phyloP scores from a whole-genome alignment of 2,797 vertebrate genomes.

The Dallia pectoralis region DNA sequence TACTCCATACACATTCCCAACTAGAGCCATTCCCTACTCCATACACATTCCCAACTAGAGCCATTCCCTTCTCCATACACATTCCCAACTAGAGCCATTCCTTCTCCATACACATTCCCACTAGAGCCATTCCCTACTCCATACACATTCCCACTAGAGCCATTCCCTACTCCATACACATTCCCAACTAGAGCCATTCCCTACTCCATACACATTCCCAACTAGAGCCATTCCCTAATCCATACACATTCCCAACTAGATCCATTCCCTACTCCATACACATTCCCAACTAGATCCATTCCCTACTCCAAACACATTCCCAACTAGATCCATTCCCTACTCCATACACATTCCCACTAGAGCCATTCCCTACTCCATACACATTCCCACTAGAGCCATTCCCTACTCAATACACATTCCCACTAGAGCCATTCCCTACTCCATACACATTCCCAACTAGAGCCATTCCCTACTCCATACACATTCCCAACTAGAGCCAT shows the following conservation, averaged over 20 bases:
- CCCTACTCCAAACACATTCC: neutral
- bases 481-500: too few species aligned
- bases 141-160: neutral
- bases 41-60: neutral
- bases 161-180: neutral
- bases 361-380: neutral
- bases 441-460: neutral
- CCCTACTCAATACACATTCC: neutral
- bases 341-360: neutral
- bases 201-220: neutral
- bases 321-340: slow-evolving; percentile 9
- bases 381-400: too few species aligned
- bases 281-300: too few species aligned
- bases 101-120: neutral
- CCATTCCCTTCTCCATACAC: neutral
- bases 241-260: neutral
- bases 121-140: slow-evolving; percentile 11
- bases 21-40: slow-evolving; percentile 11
- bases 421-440: slow-evolving; percentile 10
- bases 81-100: too few species aligned
- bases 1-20: neutral
- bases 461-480: neutral
- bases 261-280: neutral
- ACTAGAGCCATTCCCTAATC: slow-evolving; percentile 12
- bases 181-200: too few species aligned